phyloP scores from a whole-genome alignment of 1,140 invertebrate species.

The Pogonomyrmex californicus region DNA sequence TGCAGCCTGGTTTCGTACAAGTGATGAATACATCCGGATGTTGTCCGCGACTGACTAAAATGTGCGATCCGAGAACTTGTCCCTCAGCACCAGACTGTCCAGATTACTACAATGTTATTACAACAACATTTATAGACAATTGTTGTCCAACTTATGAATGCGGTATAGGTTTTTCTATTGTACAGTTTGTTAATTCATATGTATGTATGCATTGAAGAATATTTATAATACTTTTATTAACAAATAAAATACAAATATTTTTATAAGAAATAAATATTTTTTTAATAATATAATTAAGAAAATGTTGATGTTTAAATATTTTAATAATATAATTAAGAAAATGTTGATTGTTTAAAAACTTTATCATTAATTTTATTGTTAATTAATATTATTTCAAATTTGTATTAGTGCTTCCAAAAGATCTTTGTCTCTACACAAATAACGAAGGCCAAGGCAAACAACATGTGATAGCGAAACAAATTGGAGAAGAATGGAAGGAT shows the following conservation, averaged over 20 bases:
- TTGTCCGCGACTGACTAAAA: slow-evolving; percentile 88
- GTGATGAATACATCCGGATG: slow-evolving; percentile 89
- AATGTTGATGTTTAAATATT: not conserved
- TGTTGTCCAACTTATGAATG: slow-evolving; percentile 91
- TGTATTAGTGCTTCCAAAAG: slow-evolving; percentile 89
- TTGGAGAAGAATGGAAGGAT: slow-evolving; percentile 90
- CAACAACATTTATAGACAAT: slow-evolving; percentile 82
- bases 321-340: not conserved
- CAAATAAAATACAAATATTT: not conserved
- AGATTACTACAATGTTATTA: slow-evolving; percentile 87
- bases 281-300: not conserved
- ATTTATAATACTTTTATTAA: not conserved
- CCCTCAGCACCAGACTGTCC: slow-evolving; percentile 88
- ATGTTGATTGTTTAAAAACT: too few relatives aligned
- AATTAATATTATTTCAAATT: slow-evolving; percentile 8
- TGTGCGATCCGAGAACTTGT: slow-evolving; percentile 89
- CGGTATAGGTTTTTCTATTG: slow-evolving; percentile 84
- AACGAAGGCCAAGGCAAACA: slow-evolving; percentile 86
- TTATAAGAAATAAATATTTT: not conserved
- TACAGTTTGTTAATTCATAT: not conserved
- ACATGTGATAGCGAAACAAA: slow-evolving; percentile 86
- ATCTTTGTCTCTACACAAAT: slow-evolving; percentile 90
- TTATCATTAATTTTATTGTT: not conserved
- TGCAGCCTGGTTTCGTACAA: slow-evolving; percentile 89
- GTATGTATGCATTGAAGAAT: not conserved